These are phyloP conservation scores for Physeter macrocephalus DNA, from an alignment of 2,113 vertebrate genomes.

Conservation along the genomic window DNA sequence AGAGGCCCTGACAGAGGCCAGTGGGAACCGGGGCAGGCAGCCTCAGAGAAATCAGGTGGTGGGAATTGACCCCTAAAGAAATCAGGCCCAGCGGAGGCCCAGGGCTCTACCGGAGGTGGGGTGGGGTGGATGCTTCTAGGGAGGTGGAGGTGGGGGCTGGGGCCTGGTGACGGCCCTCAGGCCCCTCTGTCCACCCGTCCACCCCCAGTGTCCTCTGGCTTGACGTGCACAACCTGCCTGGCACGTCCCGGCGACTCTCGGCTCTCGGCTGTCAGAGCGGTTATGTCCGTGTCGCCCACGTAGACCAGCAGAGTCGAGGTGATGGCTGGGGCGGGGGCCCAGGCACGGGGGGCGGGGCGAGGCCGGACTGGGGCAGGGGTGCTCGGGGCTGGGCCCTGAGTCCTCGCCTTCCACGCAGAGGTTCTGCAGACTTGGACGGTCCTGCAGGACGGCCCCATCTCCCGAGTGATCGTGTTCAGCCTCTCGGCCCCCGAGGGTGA, in stretches of 20 bases:
- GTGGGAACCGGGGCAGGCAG: rapidly evolving
- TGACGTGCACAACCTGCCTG: conserved; percentile 80
- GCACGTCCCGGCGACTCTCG: conserved; percentile 80
- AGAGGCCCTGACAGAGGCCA: not conserved
- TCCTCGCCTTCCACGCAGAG: conserved; percentile 59
- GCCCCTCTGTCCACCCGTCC: not conserved
- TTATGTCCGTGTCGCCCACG: conserved; percentile 86
- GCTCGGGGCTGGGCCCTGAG: not conserved
- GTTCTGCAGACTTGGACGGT: conserved; percentile 89
- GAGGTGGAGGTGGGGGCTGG: not conserved
- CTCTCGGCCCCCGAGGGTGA: not conserved
- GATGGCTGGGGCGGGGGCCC: rapidly evolving
- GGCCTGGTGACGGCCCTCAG: rapidly evolving
- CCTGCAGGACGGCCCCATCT: conserved; percentile 91
- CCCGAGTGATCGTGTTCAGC: conserved; percentile 87
- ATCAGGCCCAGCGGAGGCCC: not conserved
- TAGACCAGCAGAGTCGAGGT: conserved; percentile 86
- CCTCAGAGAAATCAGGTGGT: not conserved
- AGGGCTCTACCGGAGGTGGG: not conserved
- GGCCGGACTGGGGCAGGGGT: too few species aligned
- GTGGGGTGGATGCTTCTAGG: not conserved
- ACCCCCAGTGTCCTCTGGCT: conserved; percentile 87
- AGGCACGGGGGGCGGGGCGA: not conserved
- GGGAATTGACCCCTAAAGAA: not conserved
- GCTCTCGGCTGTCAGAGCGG: conserved; percentile 91